These are phyloP conservation scores for Acanthurus lineatus DNA, from an alignment of 2,797 vertebrate genomes.

Conservation along the genomic window DNA sequence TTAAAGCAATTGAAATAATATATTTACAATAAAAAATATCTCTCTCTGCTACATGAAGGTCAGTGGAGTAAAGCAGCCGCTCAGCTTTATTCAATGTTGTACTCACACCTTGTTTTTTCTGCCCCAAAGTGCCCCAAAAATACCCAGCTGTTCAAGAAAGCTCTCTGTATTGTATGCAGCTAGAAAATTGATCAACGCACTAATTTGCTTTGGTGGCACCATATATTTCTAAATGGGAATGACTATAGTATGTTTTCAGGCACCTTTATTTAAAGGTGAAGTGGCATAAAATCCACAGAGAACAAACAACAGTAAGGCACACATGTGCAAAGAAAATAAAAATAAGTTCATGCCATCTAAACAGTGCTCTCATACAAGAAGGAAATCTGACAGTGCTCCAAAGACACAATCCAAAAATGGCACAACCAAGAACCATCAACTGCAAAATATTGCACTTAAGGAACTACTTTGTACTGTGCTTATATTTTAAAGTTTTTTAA, in stretches of 20 bases:
- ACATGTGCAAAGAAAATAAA: slow-evolving; percentile 85
- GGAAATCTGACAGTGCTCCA: slow-evolving; percentile 83
- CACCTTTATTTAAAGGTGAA: slow-evolving; percentile 94
- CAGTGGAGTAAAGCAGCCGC: no score
- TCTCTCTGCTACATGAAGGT: no score
- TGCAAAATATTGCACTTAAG: slow-evolving; percentile 89
- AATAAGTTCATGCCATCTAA: slow-evolving; percentile 82
- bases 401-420: slow-evolving; percentile 71
- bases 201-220: no score
- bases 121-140: background rate
- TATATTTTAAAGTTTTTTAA: slow-evolving; percentile 68
- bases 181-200: no score
- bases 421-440: slow-evolving; percentile 74
- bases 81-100: no score
- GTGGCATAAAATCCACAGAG: slow-evolving; percentile 87
- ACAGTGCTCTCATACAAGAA: slow-evolving; percentile 81
- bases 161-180: background rate
- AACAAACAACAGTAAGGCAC: slow-evolving; percentile 88
- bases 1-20: no score
- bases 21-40: no score
- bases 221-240: slow-evolving; percentile 32
- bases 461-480: slow-evolving; percentile 81
- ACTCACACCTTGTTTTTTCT: no score
- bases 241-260: slow-evolving; percentile 59
- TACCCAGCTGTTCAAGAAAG: background rate